Conservation (phyloP, 2,888 invertebrate species). For the Cerceris rybyensis region DNA sequence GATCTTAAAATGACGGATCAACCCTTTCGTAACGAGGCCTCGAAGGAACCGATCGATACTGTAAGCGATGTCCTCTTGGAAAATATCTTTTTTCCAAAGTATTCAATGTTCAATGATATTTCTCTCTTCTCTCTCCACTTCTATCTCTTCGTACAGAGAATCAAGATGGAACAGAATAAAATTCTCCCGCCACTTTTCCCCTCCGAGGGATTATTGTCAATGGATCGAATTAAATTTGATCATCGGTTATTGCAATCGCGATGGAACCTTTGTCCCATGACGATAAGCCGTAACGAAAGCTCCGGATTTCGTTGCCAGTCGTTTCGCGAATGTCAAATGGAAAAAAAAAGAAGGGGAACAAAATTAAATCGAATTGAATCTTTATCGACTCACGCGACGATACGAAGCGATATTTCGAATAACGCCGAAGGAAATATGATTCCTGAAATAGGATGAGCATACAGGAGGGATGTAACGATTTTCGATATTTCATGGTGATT, state of each 20-base stretch:
- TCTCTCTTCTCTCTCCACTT: too few species aligned
- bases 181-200: too few species aligned
- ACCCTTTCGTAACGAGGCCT: slow-evolving; percentile 8
- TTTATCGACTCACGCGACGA: not conserved
- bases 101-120: too few species aligned
- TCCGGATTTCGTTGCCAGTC: too few species aligned
- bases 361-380: not conserved
- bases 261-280: not conserved
- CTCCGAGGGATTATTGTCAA: not conserved
- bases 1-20: slow-evolving; percentile 45
- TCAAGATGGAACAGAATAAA: too few species aligned
- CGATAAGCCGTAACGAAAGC: too few species aligned
- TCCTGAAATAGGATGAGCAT: slow-evolving; percentile 23
- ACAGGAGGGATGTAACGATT: slow-evolving; percentile 41
- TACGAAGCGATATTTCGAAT: slow-evolving; percentile 12
- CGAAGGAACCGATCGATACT: not conserved
- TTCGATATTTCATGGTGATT: slow-evolving; percentile 50
- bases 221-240: not conserved
- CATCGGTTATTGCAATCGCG: not conserved
- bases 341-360: not conserved
- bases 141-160: too few species aligned
- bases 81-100: not conserved
- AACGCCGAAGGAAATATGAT: slow-evolving; percentile 16
- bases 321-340: too few species aligned
- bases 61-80: slow-evolving; percentile 22